Percentiles rank a stretch among this genome's conserved stretches.
Evolutionary conservation across 2,113 vertebrate genomes (phyloP).

Genomic region (Callorhinus ursinus): DNA sequence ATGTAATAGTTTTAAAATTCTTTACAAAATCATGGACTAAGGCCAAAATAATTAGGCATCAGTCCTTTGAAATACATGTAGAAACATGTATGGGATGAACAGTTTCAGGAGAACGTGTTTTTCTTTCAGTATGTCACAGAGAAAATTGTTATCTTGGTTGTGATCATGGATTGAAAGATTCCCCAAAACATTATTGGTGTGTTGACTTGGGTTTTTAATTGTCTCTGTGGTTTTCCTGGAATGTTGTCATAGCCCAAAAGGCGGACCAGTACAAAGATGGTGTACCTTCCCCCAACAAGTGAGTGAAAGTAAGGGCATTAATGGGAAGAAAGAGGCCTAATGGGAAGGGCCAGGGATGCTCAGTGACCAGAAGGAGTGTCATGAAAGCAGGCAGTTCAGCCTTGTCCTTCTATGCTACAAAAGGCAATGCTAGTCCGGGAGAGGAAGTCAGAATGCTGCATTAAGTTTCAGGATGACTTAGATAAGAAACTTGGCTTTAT

Average conservation of each 20-base stretch:
- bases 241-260: background rate
- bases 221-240: background rate
- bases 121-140: background rate
- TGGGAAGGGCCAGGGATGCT: background rate
- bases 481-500: background rate
- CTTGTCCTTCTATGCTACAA: background rate
- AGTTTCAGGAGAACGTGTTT: background rate
- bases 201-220: background rate
- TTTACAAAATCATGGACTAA: slow-evolving; percentile 49
- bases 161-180: background rate
- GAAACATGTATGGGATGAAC: background rate
- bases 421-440: background rate
- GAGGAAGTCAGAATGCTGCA: background rate
- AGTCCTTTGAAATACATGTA: background rate
- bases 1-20: slow-evolving; percentile 61
- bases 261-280: background rate
- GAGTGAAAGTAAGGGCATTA: background rate
- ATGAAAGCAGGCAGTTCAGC: background rate
- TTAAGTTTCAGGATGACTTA: background rate
- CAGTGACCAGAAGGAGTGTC: background rate
- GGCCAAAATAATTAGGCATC: slow-evolving; percentile 20
- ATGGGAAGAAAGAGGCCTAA: background rate
- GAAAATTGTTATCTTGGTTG: background rate
- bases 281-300: background rate
- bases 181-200: background rate